Percentiles rank a stretch among this genome's conserved stretches.
Conservation (phyloP, 2,113 vertebrate genomes). For the Tursiops truncatus region DNA sequence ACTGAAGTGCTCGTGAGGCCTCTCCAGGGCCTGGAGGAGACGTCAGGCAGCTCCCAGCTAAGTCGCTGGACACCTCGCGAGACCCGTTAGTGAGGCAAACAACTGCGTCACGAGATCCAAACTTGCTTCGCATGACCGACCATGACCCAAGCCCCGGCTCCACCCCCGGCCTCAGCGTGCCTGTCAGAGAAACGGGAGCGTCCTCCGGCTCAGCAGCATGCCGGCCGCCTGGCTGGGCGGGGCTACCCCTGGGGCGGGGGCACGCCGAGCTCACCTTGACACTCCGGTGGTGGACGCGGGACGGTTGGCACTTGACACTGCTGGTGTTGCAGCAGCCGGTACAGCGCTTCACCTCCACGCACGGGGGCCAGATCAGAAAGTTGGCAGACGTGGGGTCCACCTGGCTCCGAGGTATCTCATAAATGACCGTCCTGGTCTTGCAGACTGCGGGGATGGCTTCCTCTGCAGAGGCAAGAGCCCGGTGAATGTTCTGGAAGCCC, state of each 20-base stretch:
- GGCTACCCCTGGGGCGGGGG: not conserved
- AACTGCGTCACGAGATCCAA: rapidly evolving
- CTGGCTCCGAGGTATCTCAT: constrained; percentile 98
- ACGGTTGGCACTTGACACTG: constrained; percentile 95
- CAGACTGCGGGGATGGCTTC: constrained; percentile 96
- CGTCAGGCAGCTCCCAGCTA: not conserved
- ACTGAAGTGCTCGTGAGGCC: not conserved
- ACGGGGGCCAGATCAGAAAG: constrained; percentile 99
- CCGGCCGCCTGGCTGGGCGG: not conserved
- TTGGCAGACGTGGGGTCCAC: constrained; percentile 98
- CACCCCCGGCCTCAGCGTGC: not conserved
- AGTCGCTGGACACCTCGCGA: too few species aligned
- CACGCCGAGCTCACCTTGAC: constrained; percentile 90
- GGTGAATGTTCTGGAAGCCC: rapidly evolving
- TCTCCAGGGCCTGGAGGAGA: not conserved
- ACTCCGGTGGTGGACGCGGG: constrained; percentile 94
- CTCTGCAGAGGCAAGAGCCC: constrained; percentile 83
- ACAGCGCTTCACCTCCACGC: constrained; percentile 98
- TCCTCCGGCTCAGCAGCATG: not conserved
- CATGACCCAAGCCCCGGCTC: not conserved
- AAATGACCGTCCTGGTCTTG: constrained; percentile 98
- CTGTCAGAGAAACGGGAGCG: not conserved
- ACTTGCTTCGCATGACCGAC: rapidly evolving
- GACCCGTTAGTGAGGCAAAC: not conserved
- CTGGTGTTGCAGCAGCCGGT: constrained; percentile 98